Base-by-base conservation (phyloP, 2,113 vertebrate genomes). In the Chaenocephalus aceratus region DNA sequence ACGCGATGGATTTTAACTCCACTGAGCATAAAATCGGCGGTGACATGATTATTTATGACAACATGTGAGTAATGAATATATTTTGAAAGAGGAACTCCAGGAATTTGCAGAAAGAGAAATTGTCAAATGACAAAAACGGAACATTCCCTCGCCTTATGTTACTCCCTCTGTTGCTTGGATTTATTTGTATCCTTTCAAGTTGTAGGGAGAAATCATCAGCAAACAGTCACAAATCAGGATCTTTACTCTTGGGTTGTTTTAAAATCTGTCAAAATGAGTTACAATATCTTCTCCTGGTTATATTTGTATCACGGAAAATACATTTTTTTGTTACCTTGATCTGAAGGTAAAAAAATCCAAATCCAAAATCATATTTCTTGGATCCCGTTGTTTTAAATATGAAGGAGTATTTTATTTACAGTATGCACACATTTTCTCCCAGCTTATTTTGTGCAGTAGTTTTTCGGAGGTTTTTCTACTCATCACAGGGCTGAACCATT, bases 111-210 rank as follows among this genome's bases (percentile, higher is more conserved):
- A 85, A 77, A 88, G 89, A 89, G 85, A 86, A 89, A 81, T 88
- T 88, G 91, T 92, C 68, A 67, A 88, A 81, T 46, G 65, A 88
- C 76, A 78, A 75, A 87, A 87, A 86, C 30, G 72, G 78, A 88
- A 85, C 78, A 73, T 85, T 81, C 90, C 91, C 89, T 92, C 85
- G 89, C 93, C 90, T 94, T 93, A 93, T 89, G 84, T 91, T 87
- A 51, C 58, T 75, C 61, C 83, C 69, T 89, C 75, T 86, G 34
- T 84, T 81, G 30, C 82, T 75, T 70, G 21, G 75, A 26, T 84
- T 84, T 74, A n/a, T 68, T 80, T 85, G 66, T 21, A 52, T 77
- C 72, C 46, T 36, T 71, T 67, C 67, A 4, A 41, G 46, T 77
- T 74, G 26, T 49, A 34, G 58, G 34, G 69, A 36, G 41, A 16